A percentile compares a stretch with the other conserved stretches of the same genome.
Conservation (phyloP, 1,140 invertebrate genomes). For the Oncopodura yosiiana region DNA sequence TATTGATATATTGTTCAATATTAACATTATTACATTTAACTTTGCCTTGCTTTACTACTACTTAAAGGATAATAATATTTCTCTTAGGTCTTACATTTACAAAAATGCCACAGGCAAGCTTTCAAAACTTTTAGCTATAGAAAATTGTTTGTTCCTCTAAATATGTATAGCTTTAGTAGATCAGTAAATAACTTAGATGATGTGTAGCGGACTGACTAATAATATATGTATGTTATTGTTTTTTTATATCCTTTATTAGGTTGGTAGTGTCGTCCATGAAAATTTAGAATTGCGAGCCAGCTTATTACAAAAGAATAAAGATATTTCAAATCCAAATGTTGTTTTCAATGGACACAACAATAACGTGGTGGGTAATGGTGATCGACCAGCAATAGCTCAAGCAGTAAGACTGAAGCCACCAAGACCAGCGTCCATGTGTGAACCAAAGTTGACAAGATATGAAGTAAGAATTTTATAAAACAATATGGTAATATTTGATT, state of each 20-base stretch:
- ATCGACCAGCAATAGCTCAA: neutral
- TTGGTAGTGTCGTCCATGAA: slow-evolving; percentile 21
- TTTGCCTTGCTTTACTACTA: neutral
- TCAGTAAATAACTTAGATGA: no score
- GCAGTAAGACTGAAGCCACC: neutral
- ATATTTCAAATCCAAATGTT: neutral
- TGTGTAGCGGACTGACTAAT: neutral
- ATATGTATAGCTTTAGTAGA: no score
- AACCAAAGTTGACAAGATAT: neutral
- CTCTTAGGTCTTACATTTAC: slow-evolving; percentile 18
- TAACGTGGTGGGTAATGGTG: neutral
- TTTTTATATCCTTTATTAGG: slow-evolving; percentile 4
- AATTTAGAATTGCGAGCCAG: slow-evolving; percentile 17
- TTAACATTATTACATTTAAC: neutral
- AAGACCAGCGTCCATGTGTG: slow-evolving; percentile 19
- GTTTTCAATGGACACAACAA: slow-evolving; percentile 8
- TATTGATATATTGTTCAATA: neutral
- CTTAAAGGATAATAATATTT: neutral
- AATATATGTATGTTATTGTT: neutral
- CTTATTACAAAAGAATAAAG: neutral
- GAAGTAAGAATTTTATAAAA: slow-evolving; percentile 1
- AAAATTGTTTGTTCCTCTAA: neutral
- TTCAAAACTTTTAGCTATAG: neutral
- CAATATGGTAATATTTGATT: neutral
- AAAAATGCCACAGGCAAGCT: slow-evolving; percentile 21